phyloP scores from a whole-genome alignment of 2,888 invertebrate genomes.

The Pecten maximus region DNA sequence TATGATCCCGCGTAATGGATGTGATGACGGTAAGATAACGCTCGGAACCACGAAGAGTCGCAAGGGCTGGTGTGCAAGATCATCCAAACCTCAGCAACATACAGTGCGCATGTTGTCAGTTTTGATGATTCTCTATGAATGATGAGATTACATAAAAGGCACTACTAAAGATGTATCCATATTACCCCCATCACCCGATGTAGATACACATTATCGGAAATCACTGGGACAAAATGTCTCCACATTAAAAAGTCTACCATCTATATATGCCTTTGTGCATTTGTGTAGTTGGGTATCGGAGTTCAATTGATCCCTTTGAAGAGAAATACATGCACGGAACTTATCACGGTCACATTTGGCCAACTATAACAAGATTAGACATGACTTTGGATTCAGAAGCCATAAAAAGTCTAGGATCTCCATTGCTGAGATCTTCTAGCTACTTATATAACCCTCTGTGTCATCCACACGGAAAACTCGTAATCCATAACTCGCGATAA shows the following conservation, averaged over 20 bases:
- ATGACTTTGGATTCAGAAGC: not conserved
- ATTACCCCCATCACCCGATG: not conserved
- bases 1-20: not conserved
- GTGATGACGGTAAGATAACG: not conserved
- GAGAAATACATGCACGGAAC: not conserved
- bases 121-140: not conserved
- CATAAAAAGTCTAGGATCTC: conserved; percentile 22
- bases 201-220: not conserved
- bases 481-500: not conserved
- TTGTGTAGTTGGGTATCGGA: not conserved
- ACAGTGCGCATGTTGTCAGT: not conserved
- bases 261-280: not conserved
- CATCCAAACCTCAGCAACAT: not conserved
- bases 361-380: conserved; percentile 21
- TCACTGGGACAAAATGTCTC: not conserved
- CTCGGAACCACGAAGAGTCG: not conserved
- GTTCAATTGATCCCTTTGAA: not conserved
- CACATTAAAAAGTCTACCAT: not conserved
- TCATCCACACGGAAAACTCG: not conserved
- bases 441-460: not conserved
- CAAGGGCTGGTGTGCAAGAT: not conserved
- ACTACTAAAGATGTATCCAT: not conserved
- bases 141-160: conserved; percentile 5
- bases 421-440: not conserved
- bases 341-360: conserved; percentile 8